phyloP scores from a whole-genome alignment of 2,797 vertebrate species.

The Rhinichthys osculus region DNA sequence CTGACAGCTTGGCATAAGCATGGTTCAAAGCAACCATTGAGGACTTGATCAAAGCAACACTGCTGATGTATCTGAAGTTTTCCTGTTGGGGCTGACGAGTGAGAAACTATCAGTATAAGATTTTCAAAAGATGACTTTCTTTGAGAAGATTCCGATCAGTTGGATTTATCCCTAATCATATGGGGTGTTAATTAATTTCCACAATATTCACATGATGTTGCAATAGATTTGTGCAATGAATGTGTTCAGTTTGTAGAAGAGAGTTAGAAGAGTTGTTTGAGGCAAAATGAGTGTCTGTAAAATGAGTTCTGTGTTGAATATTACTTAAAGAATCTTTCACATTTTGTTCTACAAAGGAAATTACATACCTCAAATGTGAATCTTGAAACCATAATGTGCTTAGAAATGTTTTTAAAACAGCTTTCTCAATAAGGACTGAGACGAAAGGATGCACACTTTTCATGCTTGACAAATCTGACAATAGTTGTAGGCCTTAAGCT shows the following conservation, averaged over 20 bases:
- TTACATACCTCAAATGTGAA: neutral
- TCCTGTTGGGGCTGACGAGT: neutral
- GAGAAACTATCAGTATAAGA: neutral
- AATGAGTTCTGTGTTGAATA: neutral
- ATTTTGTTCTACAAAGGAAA: neutral
- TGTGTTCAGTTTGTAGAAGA: neutral
- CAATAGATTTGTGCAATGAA: neutral
- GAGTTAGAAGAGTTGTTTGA: slow-evolving; percentile 2
- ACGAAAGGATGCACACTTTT: neutral
- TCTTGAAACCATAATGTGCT: neutral
- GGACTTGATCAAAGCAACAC: neutral
- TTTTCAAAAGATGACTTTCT: neutral
- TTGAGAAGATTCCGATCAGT: neutral
- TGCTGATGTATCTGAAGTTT: neutral
- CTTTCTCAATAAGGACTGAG: neutral
- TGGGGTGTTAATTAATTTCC: neutral
- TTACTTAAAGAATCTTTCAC: neutral
- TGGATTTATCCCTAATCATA: neutral
- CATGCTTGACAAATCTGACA: neutral
- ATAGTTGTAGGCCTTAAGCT: too few relatives aligned
- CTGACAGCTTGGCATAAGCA: slow-evolving; percentile 3
- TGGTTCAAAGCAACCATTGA: slow-evolving; percentile 6
- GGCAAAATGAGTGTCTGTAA: neutral
- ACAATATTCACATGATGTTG: neutral
- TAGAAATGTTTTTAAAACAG: neutral